Base-by-base conservation (phyloP, 2,888 invertebrate genomes). In the Platycnemis pennipes region DNA sequence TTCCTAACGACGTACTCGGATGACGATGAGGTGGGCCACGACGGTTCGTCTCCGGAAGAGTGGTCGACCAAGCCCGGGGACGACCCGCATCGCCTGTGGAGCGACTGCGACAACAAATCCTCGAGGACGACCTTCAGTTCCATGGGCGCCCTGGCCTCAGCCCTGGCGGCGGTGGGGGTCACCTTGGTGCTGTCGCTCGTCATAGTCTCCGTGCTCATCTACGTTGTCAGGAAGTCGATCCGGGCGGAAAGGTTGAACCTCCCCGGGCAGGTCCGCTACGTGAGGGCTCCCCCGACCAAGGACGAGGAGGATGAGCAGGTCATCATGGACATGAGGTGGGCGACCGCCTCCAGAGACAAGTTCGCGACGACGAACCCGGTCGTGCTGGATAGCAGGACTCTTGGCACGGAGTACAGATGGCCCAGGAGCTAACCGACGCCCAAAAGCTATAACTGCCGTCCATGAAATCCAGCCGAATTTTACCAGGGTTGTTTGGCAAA, bases 251-350 rank as follows among this genome's bases (percentile, higher is more conserved):
- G 69, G 22, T 16, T 91, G 16, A 91, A 91, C 91, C 37, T 44
- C 0, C 91, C 91, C 0, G 91, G 91, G 16, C 63, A 56, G 11
- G 63, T 91, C 26, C 91, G 91, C n/a, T 91, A 91, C 91, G 91
- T 91, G 13, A 63, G 63, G 26, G 42, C 44, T 19, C 63, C 91
- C 0, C 91, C 63, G 8, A 31, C 91, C 31, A 31, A 44, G 13
- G 91, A 56, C 63, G 91, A 91, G 11, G 91, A 91, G 11, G 89
- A 89, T 37, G 91, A 91, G 26, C 63, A 91, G 31, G 63, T 91
- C 45, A 91, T 91, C 63, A 91, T 91, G 91, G 91, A 91, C 45
- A 63, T 91, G 91, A 63, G 91, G 42, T 63, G 91, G 63, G 49
- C 88, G 22, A 49, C 91, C 1, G 44, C 63, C 8, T n/a, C 91